These are phyloP conservation scores for Galago senegalensis DNA, from an alignment of 2,797 vertebrate species.

Conservation along the genomic window DNA sequence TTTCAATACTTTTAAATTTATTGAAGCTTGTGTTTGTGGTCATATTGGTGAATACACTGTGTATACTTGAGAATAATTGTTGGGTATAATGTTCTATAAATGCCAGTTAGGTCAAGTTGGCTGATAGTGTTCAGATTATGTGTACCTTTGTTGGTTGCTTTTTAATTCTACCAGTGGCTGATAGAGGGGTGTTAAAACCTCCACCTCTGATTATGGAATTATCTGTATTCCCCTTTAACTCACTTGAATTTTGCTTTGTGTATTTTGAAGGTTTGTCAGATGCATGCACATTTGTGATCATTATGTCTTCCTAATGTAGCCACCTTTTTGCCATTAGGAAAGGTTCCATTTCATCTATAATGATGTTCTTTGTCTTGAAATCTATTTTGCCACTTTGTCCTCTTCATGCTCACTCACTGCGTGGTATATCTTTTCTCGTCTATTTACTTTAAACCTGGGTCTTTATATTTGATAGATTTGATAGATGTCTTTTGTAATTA, in stretches of 20 bases:
- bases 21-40: not conserved
- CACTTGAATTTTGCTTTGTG: not conserved
- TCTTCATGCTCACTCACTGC: not conserved
- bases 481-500: not conserved
- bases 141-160: not conserved
- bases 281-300: not conserved
- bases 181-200: not conserved
- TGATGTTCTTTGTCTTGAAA: not conserved
- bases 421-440: not conserved
- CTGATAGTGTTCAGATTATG: not conserved
- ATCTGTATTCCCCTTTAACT: not conserved
- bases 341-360: not conserved
- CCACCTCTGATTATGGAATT: not conserved
- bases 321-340: slow-evolving; percentile 10
- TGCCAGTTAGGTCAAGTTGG: not conserved
- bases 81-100: not conserved
- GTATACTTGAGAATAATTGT: not conserved
- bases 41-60: not conserved
- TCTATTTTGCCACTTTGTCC: not conserved
- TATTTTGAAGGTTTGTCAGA: not conserved
- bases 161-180: not conserved
- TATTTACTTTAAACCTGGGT: not conserved
- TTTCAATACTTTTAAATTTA: not conserved
- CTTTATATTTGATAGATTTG: not conserved
- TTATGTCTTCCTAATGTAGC: not conserved